Evolutionary conservation across 2,113 vertebrate genomes (phyloP), one percentile per base, ranked within the genome.

Genomic region (Gambusia holbrooki): DNA sequence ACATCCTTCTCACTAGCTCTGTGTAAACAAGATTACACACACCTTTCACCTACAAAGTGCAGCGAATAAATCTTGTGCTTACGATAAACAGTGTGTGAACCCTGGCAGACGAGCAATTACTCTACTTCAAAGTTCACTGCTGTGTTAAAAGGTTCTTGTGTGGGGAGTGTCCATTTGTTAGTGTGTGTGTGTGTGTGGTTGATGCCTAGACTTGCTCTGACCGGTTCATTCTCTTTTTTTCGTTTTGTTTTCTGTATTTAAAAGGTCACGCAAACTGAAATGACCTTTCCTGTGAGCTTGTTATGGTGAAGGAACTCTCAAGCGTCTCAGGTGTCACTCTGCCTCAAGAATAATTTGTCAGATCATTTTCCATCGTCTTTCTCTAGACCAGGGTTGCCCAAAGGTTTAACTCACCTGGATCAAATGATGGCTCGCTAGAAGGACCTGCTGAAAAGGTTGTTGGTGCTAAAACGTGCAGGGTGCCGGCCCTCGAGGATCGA

Each of bases 21-120:
- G 35, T 51, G 71, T 76, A 81, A 83, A 88, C 86, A 74, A 64
- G 62, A 19, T 51, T 84, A 87, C 84, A 63, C 28, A 35, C 84
- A 74, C 83, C 77, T 83, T 79, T 73, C 30, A 15, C 79, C 84
- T 80, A 80, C 84, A 85, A 76, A 90, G 87, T 85, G 84, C 76
- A 54, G 80, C 72, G 80, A 84, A 92, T 91, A 87, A 88, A 90
- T 91, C 87, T 76, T 62, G 35, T 88, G 90, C 86, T 91, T 91
- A 84, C 84, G 71, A 37, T 90, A 82, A 91, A 90, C 60, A 71
- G 54, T 71, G 82, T 42, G 75, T 81, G 32, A 70, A 70, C 64
- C 73, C 30, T 32, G 80, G 40, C 51, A 65, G 58, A 35, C 66
- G 66, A 62, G 60, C 84, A 85, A 90, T 88, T 87, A 78, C 68